Conservation (phyloP, 2,113 vertebrate species). For the Herpetotheres cachinnans region DNA sequence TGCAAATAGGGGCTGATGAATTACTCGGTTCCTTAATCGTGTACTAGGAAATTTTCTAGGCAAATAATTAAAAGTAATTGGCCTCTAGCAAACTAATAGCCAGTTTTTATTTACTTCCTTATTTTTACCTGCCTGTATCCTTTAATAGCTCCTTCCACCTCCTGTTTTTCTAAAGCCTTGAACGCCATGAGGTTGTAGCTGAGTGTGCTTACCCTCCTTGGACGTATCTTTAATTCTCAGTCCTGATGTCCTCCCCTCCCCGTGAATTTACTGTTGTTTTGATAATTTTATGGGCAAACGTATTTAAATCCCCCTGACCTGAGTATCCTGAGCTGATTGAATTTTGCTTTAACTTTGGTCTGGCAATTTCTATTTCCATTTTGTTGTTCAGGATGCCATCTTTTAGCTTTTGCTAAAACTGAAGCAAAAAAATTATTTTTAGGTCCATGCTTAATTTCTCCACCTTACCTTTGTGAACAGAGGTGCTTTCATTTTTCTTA, state of each 20-base stretch:
- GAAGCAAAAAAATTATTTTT: neutral
- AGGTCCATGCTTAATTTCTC: neutral
- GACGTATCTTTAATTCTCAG: neutral
- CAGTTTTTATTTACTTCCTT: neutral
- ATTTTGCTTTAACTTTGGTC: neutral
- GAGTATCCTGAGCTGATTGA: neutral
- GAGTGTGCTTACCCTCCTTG: neutral
- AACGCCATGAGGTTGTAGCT: neutral
- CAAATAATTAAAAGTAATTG: neutral
- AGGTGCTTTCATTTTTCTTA: neutral
- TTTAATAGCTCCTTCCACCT: neutral
- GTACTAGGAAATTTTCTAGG: neutral
- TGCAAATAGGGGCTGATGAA: neutral
- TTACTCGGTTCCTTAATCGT: neutral
- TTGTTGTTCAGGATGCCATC: neutral
- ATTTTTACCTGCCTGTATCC: neutral
- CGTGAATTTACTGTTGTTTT: neutral
- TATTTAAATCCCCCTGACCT: constrained; percentile 1
- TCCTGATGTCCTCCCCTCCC: neutral
- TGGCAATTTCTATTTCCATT: neutral
- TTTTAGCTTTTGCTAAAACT: neutral
- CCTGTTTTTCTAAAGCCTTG: neutral
- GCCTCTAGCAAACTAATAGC: neutral
- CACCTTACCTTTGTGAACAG: neutral
- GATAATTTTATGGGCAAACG: neutral